Evolutionary conservation across 2,797 vertebrate genomes (phyloP).

Genomic region (Tragelaphus eurycerus): DNA sequence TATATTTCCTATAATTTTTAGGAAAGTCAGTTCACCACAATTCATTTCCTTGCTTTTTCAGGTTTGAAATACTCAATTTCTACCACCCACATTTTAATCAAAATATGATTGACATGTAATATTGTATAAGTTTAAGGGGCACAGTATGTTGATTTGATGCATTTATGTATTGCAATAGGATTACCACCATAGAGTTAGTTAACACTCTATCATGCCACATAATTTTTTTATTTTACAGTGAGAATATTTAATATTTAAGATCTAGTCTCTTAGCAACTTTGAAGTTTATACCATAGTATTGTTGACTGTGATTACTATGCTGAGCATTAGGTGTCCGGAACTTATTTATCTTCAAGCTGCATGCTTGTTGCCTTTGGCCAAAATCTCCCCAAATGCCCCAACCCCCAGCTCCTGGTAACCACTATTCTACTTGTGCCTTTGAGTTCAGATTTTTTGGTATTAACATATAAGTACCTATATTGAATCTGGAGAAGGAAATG

Average conservation of each 20-base stretch:
- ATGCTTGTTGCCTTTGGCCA: neutral
- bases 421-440: neutral
- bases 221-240: neutral
- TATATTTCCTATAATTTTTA: neutral
- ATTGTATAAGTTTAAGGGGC: neutral
- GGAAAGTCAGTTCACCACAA: neutral
- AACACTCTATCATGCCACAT: neutral
- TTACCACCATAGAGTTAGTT: neutral
- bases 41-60: neutral
- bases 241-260: neutral
- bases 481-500: neutral
- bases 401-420: neutral
- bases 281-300: neutral
- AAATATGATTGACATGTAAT: neutral
- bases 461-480: neutral
- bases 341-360: neutral
- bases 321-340: neutral
- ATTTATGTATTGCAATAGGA: neutral
- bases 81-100: neutral
- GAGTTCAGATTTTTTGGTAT: neutral
- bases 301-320: neutral
- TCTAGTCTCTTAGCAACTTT: neutral
- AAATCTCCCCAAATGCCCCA: neutral
- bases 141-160: neutral
- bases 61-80: neutral